Conservation (phyloP, 2,888 invertebrate species). For the Hyles lineata region DNA sequence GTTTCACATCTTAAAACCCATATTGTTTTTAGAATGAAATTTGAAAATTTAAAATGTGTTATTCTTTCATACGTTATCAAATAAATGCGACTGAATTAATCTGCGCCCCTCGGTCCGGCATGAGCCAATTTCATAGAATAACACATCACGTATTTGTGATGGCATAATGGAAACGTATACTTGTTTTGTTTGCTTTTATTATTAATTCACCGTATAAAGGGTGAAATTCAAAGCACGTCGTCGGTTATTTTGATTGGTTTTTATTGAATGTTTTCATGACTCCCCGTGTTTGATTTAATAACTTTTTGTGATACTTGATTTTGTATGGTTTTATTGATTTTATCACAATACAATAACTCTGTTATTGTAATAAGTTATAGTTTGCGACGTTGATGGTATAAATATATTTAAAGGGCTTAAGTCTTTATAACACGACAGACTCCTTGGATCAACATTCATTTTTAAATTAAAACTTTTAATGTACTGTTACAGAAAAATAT, state of each 20-base stretch:
- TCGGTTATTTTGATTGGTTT: constrained; percentile 71
- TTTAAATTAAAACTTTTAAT: background rate
- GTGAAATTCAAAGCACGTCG: constrained; percentile 60
- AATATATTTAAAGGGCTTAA: no score
- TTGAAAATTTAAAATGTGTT: constrained; percentile 26
- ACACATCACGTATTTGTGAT: constrained; percentile 66
- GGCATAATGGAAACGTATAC: constrained; percentile 60
- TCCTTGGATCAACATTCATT: no score
- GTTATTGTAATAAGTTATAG: no score
- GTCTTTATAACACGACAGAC: no score
- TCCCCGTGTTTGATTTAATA: constrained; percentile 52
- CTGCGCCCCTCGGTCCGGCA: constrained; percentile 59
- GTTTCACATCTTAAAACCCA: background rate
- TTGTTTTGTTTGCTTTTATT: constrained; percentile 66
- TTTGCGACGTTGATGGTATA: no score
- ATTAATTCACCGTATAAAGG: constrained; percentile 70
- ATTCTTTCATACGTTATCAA: constrained; percentile 28
- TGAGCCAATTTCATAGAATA: constrained; percentile 75
- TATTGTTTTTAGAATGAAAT: constrained; percentile 14
- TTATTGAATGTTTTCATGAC: constrained; percentile 59
- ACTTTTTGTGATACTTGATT: constrained; percentile 41
- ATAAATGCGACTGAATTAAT: constrained; percentile 59
- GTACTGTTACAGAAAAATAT: background rate
- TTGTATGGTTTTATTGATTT: constrained; percentile 40
- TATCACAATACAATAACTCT: constrained; percentile 23